Percentiles rank a stretch among this genome's conserved stretches.
These are phyloP conservation scores for Parotocinclus haroldoi DNA, from an alignment of 2,797 vertebrate species.

Conservation along the genomic window DNA sequence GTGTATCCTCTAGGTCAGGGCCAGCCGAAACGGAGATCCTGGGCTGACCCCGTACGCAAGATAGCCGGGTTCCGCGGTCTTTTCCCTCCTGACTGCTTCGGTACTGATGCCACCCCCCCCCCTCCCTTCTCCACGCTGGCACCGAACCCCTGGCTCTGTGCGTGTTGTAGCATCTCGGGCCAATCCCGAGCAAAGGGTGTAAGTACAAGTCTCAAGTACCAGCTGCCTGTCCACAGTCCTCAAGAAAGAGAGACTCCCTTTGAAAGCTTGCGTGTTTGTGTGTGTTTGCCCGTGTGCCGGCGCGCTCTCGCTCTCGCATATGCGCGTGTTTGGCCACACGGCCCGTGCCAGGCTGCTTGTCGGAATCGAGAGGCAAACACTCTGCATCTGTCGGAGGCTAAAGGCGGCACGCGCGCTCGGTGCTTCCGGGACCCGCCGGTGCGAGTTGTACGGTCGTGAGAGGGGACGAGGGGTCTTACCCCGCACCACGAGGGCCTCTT, in stretches of 20 bases:
- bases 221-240: slow-evolving; percentile 46
- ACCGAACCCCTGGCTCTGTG: slow-evolving; percentile 35
- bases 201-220: slow-evolving; percentile 51
- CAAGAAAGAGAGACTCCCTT: slow-evolving; percentile 24
- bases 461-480: not conserved
- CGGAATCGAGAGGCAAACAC: slow-evolving; percentile 26
- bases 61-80: too few relatives aligned
- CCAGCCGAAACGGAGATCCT: too few relatives aligned
- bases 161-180: slow-evolving; percentile 60
- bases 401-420: not conserved
- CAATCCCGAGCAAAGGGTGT: slow-evolving; percentile 57
- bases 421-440: not conserved
- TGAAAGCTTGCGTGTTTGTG: slow-evolving; percentile 46
- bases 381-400: slow-evolving; percentile 34
- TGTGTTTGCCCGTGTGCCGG: slow-evolving; percentile 40
- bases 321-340: slow-evolving; percentile 34
- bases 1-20: too few relatives aligned
- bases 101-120: not conserved
- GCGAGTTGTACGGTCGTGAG: not conserved
- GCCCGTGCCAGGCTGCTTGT: slow-evolving; percentile 27
- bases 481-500: not conserved
- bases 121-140: slow-evolving; percentile 17
- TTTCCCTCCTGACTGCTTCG: not conserved
- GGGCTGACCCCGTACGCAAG: too few relatives aligned
- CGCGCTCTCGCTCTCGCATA: slow-evolving; percentile 42